These are phyloP conservation scores for Sphaerophoria taeniata DNA, from an alignment of 2,888 invertebrate species.

Conservation along the genomic window DNA sequence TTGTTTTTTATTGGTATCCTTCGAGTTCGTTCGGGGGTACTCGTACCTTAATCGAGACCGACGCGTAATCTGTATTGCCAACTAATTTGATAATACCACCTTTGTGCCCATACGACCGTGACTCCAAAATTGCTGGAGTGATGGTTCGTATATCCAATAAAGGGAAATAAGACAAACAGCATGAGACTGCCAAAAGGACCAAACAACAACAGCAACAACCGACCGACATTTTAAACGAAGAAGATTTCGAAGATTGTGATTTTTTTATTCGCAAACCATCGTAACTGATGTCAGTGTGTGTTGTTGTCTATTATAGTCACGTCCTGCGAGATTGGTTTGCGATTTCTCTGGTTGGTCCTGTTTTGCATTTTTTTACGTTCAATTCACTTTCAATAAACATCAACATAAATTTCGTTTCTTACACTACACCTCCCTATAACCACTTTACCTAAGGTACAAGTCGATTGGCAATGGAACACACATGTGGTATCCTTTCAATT, in stretches of 20 bases:
- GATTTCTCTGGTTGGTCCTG: conserved; percentile 53
- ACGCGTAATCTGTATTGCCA: conserved; percentile 58
- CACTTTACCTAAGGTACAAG: not conserved
- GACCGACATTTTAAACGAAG: conserved; percentile 27
- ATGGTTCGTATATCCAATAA: conserved; percentile 44
- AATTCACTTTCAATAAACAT: conserved; percentile 75
- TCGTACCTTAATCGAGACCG: not conserved
- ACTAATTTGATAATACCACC: conserved; percentile 71
- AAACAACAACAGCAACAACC: not conserved
- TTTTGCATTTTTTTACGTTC: conserved; percentile 60
- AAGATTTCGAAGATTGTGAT: conserved; percentile 35
- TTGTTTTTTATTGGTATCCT: not conserved
- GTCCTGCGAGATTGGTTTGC: conserved; percentile 71
- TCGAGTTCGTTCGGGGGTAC: not conserved
- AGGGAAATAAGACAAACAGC: conserved; percentile 58
- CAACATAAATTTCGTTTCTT: conserved; percentile 71
- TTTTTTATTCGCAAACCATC: conserved; percentile 35
- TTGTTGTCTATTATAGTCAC: conserved; percentile 69
- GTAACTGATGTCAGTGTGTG: conserved; percentile 48
- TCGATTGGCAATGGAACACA: conserved; percentile 1
- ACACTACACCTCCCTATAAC: not conserved
- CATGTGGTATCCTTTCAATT: conserved; percentile 60
- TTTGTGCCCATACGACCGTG: conserved; percentile 37
- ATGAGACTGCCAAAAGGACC: conserved; percentile 16
- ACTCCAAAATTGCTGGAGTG: conserved; percentile 34